Percentiles rank a stretch among this genome's conserved stretches.
Evolutionary conservation across 2,888 invertebrate genomes (phyloP).

Genomic region (Steinernema carpocapsae): DNA sequence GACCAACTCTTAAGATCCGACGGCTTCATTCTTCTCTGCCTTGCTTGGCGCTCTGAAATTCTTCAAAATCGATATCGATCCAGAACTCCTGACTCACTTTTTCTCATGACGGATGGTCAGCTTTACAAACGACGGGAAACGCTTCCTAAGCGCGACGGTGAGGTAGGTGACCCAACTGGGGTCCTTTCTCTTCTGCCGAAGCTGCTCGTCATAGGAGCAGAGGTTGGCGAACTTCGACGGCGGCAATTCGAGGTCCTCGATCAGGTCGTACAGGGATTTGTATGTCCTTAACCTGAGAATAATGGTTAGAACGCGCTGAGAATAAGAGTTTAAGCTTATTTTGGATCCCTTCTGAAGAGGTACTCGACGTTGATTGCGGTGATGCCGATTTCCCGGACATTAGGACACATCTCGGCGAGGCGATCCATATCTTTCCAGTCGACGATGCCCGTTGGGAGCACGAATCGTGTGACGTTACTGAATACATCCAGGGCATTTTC

Average conservation of each 20-base stretch:
- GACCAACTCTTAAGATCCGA: too few relatives aligned
- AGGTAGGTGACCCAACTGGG: neutral
- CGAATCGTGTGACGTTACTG: neutral
- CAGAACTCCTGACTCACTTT: too few relatives aligned
- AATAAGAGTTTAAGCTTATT: neutral
- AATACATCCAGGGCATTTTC: neutral
- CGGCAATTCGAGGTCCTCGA: neutral
- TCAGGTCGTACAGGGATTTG: neutral
- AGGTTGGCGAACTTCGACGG: conserved; percentile 14
- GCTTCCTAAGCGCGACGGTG: neutral
- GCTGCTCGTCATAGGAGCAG: neutral
- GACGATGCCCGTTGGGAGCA: neutral
- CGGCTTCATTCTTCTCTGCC: too few relatives aligned
- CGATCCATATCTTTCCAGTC: neutral
- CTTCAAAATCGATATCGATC: too few relatives aligned
- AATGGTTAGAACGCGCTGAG: neutral
- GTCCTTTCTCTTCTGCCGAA: neutral
- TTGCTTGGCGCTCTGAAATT: too few relatives aligned
- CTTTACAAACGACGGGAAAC: neutral
- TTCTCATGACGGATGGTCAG: neutral
- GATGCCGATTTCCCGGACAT: neutral
- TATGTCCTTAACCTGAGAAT: neutral
- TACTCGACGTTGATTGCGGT: neutral
- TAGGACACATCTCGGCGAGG: neutral
- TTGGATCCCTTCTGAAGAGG: neutral